Base-by-base conservation (phyloP, 35 echinoderm and acorn worm genomes). In the Heliocidaris tuberculata region DNA sequence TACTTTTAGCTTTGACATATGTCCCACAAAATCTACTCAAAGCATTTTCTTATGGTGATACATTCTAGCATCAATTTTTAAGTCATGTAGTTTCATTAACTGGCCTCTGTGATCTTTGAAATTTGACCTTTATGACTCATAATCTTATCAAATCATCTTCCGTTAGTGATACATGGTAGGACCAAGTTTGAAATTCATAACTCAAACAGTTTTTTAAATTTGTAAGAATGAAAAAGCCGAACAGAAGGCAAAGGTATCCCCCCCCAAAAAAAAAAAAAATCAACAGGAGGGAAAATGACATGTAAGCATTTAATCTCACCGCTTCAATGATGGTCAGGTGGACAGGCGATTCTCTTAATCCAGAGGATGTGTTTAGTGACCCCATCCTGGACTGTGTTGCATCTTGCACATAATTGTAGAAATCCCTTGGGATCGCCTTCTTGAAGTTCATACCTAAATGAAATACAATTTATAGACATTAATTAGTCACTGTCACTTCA, bases 401-500 rank as follows among this genome's bases (percentile, higher is more conserved):
- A 19, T 85, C 70, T 29, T 85, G 70, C 1, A 85, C 70, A 85
- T 85, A 85, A 29, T 85, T 85, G n/a, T 19, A 85, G 70, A 85
- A 85, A 85, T 85, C 70, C 70, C 70, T 85, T 85, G 70, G 70
- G 70, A 85, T 85, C 70, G 70, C 70, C 70, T 85, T 85, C 70
- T 85, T 85, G 70, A 85, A 85, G 70, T 85, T 29, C 70, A 85
- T 85, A 29, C 70, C 70, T 85, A 85, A 85, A 85, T 85, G 70
- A 85, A 29, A 85, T 85, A 85, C n/a, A 85, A 85, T 85, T 15
- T 29, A 85, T 4, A 85, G 15, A 85, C 15, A 85, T 85, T 85
- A 85, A 19, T 15, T 85, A 29, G 70, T 85, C n/a, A 85, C 70
- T 15, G 70, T 85, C 15, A 85, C 70, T 85, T 19, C n/a, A 85